Conservation (phyloP, 2,797 vertebrate species). For the Pangasius sanitwongsei region DNA sequence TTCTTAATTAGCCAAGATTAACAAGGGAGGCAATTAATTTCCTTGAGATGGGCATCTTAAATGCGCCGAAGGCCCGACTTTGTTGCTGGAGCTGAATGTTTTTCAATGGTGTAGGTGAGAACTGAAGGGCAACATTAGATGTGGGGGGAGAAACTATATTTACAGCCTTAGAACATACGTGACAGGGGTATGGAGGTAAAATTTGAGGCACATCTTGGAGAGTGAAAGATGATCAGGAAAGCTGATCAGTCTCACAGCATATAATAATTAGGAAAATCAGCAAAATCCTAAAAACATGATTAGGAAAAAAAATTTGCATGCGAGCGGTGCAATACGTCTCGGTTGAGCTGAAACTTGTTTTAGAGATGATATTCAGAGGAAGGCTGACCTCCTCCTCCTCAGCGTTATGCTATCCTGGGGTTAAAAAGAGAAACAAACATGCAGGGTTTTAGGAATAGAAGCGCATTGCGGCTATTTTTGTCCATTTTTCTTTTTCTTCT, state of each 20-base stretch:
- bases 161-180: conserved; percentile 36
- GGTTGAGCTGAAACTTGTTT: not conserved
- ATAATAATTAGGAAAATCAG: not conserved
- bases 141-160: conserved; percentile 26
- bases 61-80: conserved; percentile 57
- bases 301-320: not conserved
- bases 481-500: not conserved
- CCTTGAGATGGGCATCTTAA: conserved; percentile 61
- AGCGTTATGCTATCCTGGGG: conserved; percentile 35
- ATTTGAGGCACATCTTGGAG: not conserved
- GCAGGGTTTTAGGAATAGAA: conserved; percentile 10
- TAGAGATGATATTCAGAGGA: conserved; percentile 8
- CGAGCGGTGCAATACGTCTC: not conserved
- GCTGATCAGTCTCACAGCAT: not conserved
- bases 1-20: conserved; percentile 60
- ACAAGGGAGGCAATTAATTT: conserved; percentile 67
- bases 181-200: not conserved
- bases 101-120: conserved; percentile 40
- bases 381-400: conserved; percentile 39
- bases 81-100: conserved; percentile 60
- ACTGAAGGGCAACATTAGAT: conserved; percentile 49
- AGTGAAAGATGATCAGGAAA: not conserved
- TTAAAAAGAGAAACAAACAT: conserved; percentile 48
- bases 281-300: not conserved
- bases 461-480: not conserved